phyloP scores from a whole-genome alignment of 2,113 vertebrate species.

The human (Homo sapiens) region GRCh38 chr4:19628501-19629000 shows the following conservation, averaged over 20 bases:
- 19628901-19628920: not conserved
- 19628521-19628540: fast-evolving
- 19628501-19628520: not conserved
- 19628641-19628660: not conserved
- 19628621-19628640: not conserved
- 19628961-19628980: not conserved
- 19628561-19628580: not conserved
- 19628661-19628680: not conserved
- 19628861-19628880: not conserved
- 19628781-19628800: not conserved
- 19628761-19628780: not conserved
- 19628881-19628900: not conserved
- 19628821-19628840: not conserved
- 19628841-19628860: not conserved
- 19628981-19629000: not conserved
- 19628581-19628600: not conserved
- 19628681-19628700: not conserved
- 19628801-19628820: not conserved
- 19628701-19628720: not conserved
- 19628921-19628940: not conserved
- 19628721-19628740: not conserved
- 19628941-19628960: not conserved
- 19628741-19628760: not conserved
- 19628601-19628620: not conserved
- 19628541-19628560: not conserved